Evolutionary conservation across 2,888 invertebrate genomes (phyloP), one percentile per base, ranked within the genome.

Genomic region (Tuta absoluta): DNA sequence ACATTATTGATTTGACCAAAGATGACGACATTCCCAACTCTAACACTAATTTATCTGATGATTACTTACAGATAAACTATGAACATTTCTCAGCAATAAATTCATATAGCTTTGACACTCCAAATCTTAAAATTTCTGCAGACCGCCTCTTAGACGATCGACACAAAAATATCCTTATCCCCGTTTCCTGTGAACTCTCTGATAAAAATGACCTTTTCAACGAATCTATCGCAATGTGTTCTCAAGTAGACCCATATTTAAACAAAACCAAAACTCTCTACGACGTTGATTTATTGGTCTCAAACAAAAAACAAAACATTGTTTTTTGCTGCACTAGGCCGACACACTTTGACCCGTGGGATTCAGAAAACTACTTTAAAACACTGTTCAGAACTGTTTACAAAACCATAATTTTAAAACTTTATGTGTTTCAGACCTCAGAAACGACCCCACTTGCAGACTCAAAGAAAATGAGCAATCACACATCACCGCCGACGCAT

Each of bases 311-410:
- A 12, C 74, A 75, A 73, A 74, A 72, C 48, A 8, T 72, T 7
- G 62, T 58, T n/a, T n/a, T n/a, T n/a, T n/a, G n/a, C n/a, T n/a
- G n/a, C n/a, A n/a, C n/a, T n/a, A n/a, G n/a, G n/a, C n/a, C n/a
- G n/a, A n/a, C n/a, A n/a, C n/a, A n/a, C n/a, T n/a, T n/a, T n/a
- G n/a, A n/a, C n/a, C n/a, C n/a, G n/a, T n/a, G n/a, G n/a, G n/a
- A n/a, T n/a, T n/a, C n/a, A n/a, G n/a, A n/a, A n/a, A n/a, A 7
- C 70, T 77, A 78, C 65, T 78, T 77, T 14, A 78, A 77, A 72
- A 51, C 72, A 0, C 66, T 77, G 0, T 19, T 75, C n/a, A n/a
- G 23, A 59, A 67, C 14, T 77, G 76, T 33, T 28, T 76, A 23
- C 75, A 77, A 60, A 60, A 71, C 23, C 33, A 76, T 37, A 48